Base-by-base conservation (phyloP, 92 coral and sea anemone species). In the Paramuricea clavata region DNA sequence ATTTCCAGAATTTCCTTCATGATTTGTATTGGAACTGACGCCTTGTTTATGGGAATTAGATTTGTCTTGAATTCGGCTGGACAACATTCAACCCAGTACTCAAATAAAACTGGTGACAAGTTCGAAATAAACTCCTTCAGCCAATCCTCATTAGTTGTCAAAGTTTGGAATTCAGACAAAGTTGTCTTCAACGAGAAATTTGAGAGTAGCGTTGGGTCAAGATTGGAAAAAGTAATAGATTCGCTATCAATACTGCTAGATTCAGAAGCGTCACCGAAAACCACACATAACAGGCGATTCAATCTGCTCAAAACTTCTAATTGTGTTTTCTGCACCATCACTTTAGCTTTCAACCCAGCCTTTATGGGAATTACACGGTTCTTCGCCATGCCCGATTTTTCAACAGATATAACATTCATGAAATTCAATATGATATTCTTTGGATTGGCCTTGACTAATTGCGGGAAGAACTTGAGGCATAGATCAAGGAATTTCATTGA, bases 71-170 rank as follows among this genome's bases (percentile, higher is more conserved):
- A 89, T 85, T 95, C 90, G 0, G 93, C 91, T 25, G 99, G 98
- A 79, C 87, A 90, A 44, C 97, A 97, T 41, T 97, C 98, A 11
- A 97, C 81, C 99, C 99, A 97, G 33, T 93, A 95, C 83, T 97
- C 97, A 56, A 97, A 71, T 33, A 97, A 81, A 67, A 93, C 79
- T 44, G 99, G 98, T 12, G 95, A 86, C 61, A 94, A 81, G 5
- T 61, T 85, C 70, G 91, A 76, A 67, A 88, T 87, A 73, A 97
- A 89, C 15, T 92, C 86, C 62, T 83, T 88, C 6, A 86, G 56
- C 54, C 85, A 74, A 25, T 64, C 36, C 34, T 74, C 65, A 69
- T 87, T 87, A 1, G 41, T 21, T 39, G 85, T 27, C 25, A n/a
- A 36, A 21, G 67, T 33, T 5, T 54, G 19, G 11, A 75, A 44